Percentiles rank a stretch among this genome's conserved stretches.
Evolutionary conservation across 2,888 invertebrate genomes (phyloP).

Genomic region (Lottia gigantea): DNA sequence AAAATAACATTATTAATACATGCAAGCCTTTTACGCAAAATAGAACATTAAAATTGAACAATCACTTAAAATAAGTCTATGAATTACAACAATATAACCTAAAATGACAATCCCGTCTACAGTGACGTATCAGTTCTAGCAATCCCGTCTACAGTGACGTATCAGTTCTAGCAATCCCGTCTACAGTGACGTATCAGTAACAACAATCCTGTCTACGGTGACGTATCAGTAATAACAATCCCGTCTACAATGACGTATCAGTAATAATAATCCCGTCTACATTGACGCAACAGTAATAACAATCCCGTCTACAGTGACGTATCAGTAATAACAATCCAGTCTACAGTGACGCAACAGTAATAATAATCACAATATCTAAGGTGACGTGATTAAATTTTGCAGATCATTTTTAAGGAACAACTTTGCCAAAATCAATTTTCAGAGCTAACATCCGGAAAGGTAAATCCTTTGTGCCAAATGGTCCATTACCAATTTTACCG

Average conservation of each 20-base stretch:
- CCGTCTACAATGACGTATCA: background rate
- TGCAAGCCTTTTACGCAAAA: background rate
- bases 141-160: slow-evolving; percentile 1
- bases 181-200: background rate
- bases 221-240: background rate
- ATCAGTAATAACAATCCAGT: background rate
- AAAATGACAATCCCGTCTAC: background rate
- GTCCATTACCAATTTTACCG: slow-evolving; percentile 11
- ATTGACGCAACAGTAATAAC: background rate
- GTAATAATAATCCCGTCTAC: background rate
- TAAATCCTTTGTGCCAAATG: slow-evolving; percentile 20
- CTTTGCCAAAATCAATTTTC: slow-evolving; percentile 17
- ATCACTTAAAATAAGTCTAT: background rate
- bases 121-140: background rate
- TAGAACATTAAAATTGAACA: background rate
- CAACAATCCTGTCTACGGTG: background rate
- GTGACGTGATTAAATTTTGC: no score
- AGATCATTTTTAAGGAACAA: slow-evolving; percentile 12
- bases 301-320: background rate
- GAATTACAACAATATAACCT: background rate
- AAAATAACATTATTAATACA: background rate
- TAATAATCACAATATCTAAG: background rate
- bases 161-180: background rate
- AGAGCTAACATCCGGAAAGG: slow-evolving; percentile 22
- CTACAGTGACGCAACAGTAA: background rate